Evolutionary conservation across 1,140 invertebrate species (phyloP).

Genomic region (Saxidomus purpurata): DNA sequence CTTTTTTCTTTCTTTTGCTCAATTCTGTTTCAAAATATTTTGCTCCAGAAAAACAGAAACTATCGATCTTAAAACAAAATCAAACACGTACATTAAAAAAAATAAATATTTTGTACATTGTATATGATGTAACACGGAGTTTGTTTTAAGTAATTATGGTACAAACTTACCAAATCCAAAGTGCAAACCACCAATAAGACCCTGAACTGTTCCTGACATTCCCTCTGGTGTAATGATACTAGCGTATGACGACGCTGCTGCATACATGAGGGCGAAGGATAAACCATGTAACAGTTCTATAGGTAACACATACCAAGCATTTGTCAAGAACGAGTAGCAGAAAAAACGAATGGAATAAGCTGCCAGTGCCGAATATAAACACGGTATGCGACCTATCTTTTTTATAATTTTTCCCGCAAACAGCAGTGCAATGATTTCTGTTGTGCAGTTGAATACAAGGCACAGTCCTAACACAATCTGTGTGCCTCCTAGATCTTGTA

Average conservation of each 20-base stretch:
- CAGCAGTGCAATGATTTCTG: constrained; percentile 94
- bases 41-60: no score
- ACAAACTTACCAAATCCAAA: constrained; percentile 82
- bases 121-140: no score
- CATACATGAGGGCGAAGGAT: constrained; percentile 95
- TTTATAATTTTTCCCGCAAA: constrained; percentile 93
- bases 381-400: constrained; percentile 93
- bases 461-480: constrained; percentile 94
- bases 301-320: constrained; percentile 91
- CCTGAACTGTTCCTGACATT: constrained; percentile 94
- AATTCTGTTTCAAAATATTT: no score
- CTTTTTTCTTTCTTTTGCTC: no score
- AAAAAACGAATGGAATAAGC: constrained; percentile 92
- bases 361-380: constrained; percentile 93
- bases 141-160: no score
- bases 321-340: constrained; percentile 92
- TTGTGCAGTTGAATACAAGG: constrained; percentile 93
- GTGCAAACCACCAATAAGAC: constrained; percentile 92
- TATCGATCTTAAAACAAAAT: no score
- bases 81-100: no score
- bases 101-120: no score
- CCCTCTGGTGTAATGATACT: constrained; percentile 94
- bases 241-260: constrained; percentile 96
- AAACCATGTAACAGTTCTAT: constrained; percentile 95
- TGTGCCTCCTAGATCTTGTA: constrained; percentile 90